Evolutionary conservation across 2,888 invertebrate genomes (phyloP), one percentile per base, ranked within the genome.

Genomic region (Spilosoma lubricipeda): DNA sequence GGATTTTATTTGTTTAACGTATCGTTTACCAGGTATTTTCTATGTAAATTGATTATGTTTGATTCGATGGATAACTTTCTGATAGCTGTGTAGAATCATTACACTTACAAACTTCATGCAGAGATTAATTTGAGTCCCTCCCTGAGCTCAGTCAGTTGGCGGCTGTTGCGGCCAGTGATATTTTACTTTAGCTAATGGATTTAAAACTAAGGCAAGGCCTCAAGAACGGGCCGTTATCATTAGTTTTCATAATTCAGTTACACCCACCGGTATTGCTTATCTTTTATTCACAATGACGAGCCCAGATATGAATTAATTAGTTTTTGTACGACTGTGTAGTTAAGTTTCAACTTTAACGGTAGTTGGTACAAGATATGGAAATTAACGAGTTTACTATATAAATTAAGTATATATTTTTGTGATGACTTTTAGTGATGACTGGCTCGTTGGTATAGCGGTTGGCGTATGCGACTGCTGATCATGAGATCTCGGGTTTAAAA

Each of bases 171-270:
- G 27, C 20, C 65, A 77, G 83, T 82, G 84, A 89, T 89, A 90
- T 89, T 89, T 89, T 83, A 90, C 87, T 87, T 86, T 81, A 81
- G 81, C 86, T 91, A 90, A 91, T 91, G 91, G 89, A 87, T 88
- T 89, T 90, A 89, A 89, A 88, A 87, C 87, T 80, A 84, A 85
- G 83, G 81, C 75, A 75, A 69, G 77, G 77, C 76, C 78, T 80
- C 77, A 80, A 82, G 75, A 77, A 70, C 71, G 67, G 11, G 59
- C 72, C 70, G 64, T 67, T 72, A 76, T 78, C 82, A 84, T 85
- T 87, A 80, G 81, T 82, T 83, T 80, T 74, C 79, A 82, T 84
- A 82, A 85, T 73, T 75, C 75, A 39, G 74, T 66, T 72, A 77
- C 80, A 77, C 75, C 74, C 76, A 69, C 72, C 39, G 72, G 69